Evolutionary conservation across 2,113 vertebrate species (phyloP), one percentile per base, ranked within the genome.

Genomic region (Uropsilus gracilis): DNA sequence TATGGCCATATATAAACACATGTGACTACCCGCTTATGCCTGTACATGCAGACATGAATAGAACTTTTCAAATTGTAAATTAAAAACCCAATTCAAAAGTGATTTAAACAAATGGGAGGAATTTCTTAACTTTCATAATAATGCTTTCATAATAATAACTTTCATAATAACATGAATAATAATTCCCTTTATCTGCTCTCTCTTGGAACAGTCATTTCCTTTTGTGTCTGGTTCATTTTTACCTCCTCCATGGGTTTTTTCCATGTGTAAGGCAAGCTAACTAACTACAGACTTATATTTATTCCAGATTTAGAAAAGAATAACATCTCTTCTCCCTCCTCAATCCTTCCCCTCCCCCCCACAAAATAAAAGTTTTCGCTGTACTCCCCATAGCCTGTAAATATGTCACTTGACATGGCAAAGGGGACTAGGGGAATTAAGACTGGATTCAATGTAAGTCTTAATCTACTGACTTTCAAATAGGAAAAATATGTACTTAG

Each of bases 371-470:
- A 39, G 24, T 87, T 4, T 30, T 22, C 8, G 0, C 73, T 30
- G 42, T 87, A 63, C 77, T 61, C 8, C 10, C 12, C 32, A 32
- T 28, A 50, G 53, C 4, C 10, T 80, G 16, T 63, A 71, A 55
- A n/a, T 24, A 13, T 42, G 22, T 77, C 28, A 3, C 32, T 16
- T 90, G 30, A 69, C n/a, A 9, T 20, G 16, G 34, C 4, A 75
- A 75, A 85, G 17, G 24, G 77, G 5, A 88, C 80, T 84, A 85
- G 17, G 24, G 77, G 5, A 88, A 84, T 84, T 84, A 75, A 82
- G 73, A 24, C 61, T 66, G 12, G 14, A 46, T 81, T 22, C 10
- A 87, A 50, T 75, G 48, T 69, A 48, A 18, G 44, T 82, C 18
- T 63, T 92, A 24, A 72, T 72, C 55, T 77, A 30, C 6, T 75